Evolutionary conservation across 2,888 invertebrate species (phyloP), one percentile per base, ranked within the genome.

Genomic region (Drosophila lacicola): DNA sequence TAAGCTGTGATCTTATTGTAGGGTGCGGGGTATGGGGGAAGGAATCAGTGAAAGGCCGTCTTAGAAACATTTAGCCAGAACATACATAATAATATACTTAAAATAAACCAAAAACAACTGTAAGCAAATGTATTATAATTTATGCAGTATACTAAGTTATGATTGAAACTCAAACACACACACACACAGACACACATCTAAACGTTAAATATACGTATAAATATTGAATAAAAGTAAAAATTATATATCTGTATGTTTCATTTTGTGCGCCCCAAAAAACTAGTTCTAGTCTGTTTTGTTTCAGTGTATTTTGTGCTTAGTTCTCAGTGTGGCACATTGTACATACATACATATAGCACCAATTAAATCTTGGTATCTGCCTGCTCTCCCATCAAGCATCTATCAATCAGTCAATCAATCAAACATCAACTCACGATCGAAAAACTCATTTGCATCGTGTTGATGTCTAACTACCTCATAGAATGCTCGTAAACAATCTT

Each of bases 101-200:
- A 46, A 19, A 54, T 45, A 45, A 63, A 61, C 29, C n/a, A 36
- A 39, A 34, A 17, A 25, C 33, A 58, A 51, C 49, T 70, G 53
- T 70, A 67, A 65, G 60, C 74, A 70, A 74, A 67, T 85, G 82
- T 85, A 85, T 85, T 83, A 85, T 83, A 82, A 68, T 80, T 83
- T 88, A 68, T 64, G 63, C 70, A 62, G 74, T 78, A 83, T 69
- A 42, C 47, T 82, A 70, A 86, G 87, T 83, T 82, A 6, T 41
- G 21, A 60, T 56, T 45, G 44, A 29, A 29, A 29, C 29, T 29
- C 29, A 29, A 29, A 62, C 47, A 67, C 50, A 66, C 25, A 47
- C 45, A 72, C 21, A 55, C 25, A 62, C 37, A 56, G n/a, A 33
- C 39, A 71, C 33, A 67, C 61, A 50, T 58, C 49, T 54, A 66